Base-by-base conservation (phyloP, 2,797 vertebrate genomes). In the Smutsia temminckii region DNA sequence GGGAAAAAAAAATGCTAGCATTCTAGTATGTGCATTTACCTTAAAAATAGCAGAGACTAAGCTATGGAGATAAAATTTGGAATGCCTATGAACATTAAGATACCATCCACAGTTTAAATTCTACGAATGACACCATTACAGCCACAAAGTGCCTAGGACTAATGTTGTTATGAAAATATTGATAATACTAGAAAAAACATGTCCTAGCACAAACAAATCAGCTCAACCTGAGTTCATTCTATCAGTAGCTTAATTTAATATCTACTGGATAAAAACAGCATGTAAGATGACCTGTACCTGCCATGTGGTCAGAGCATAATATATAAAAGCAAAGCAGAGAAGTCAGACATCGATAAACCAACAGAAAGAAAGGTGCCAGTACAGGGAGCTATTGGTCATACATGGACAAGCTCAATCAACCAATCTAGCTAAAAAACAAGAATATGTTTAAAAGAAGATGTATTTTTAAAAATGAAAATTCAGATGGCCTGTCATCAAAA, bases 391-490 rank as follows among this genome's bases (percentile, higher is more conserved):
- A 14, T 21, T 40, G 59, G 80, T 83, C 85, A 78, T 69, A 71
- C 5, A 72, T 6, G 9, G 40, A 91, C 2, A 8, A 53, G 32
- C 69, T 85, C 11, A 77, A 93, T 42, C 51, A 90, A 79, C 63
- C 64, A 55, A 71, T 75, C 57, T 55, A 57, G 20, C 59, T 59
- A 25, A 88, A 74, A 87, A 68, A 32, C 12, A 96, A 72, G 8
- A 81, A 20, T 57, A 74, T 32, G 5, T 86, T 40, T 95, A 91
- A 90, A 95, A 83, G 42, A 91, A 95, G 64, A 94, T 46, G 34
- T 9, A 63, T 51, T 83, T 96, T 85, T 63, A 27, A 77, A 96
- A 93, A 46, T 59, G 40, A 95, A 96, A 94, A 89, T 59, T 89
- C 81, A 74, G 46, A 46, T 46, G 46, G 71, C 49, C 64, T 78